Evolutionary conservation across 2,113 vertebrate genomes (phyloP), one percentile per base, ranked within the genome.

Genomic region (Addax nasomaculatus): DNA sequence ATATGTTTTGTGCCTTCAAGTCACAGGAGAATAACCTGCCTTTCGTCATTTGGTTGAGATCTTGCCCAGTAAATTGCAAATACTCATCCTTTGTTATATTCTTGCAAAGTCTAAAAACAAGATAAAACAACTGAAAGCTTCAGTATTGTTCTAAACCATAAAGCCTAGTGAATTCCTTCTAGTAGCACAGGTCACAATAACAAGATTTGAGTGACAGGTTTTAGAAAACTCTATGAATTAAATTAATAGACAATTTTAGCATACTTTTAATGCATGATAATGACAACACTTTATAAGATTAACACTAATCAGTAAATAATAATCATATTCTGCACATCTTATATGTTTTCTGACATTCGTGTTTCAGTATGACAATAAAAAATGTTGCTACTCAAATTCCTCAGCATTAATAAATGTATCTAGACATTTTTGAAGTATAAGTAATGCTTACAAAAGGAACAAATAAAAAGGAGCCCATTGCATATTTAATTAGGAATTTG

Each of bases 41-140:
- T 76, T 93, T 23, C 15, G 27, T 79, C 60, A 62, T 33, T 88
- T 85, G n/a, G 17, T 53, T 83, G 64, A 91, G 49, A 49, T 39
- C 16, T 88, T 79, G 47, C 47, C 11, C 39, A 58, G 36, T 67
- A 95, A 93, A 55, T 55, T 95, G 25, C 19, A 95, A 95, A 95
- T 88, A n/a, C 23, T 60, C 0, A 3, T 12, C 87, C 43, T 90
- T 85, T 78, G 17, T 53, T 67, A 93, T 51, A 84, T 7, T 62
- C n/a, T n/a, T 67, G 14, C 17, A 36, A 88, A 62, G 33, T 84
- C 51, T 78, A 90, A 55, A 84, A 62, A 93, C 13, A 36, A 39
- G 60, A 67, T 84, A 47, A 95, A 86, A 95, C 25, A 93, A 90
- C 16, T 87, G 81, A 53, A 86, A 90, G 33, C 23, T 87, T 95